Evolutionary conservation across 2,797 vertebrate genomes (phyloP).

Genomic region (Linurgus olivaceus): DNA sequence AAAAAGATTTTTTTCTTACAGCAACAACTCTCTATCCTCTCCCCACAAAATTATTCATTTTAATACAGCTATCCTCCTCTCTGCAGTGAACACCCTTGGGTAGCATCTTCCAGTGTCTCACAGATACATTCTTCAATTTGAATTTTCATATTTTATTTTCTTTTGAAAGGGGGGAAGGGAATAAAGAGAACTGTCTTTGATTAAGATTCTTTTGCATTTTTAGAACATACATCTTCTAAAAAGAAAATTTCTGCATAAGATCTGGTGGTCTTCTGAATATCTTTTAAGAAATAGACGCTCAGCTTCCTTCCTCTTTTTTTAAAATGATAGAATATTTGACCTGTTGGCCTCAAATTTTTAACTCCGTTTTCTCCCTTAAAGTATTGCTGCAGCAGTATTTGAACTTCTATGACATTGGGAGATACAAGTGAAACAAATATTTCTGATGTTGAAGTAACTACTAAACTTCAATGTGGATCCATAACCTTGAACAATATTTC

Average conservation of each 20-base stretch:
- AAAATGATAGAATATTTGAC: constrained; percentile 12
- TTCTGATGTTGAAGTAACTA: constrained; percentile 17
- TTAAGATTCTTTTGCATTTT: constrained; percentile 34
- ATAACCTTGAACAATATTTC: neutral
- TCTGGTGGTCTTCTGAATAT: constrained; percentile 17
- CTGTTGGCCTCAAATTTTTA: constrained; percentile 39
- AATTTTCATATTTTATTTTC: constrained; percentile 62
- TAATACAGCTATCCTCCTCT: constrained; percentile 44
- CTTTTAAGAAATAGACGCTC: neutral
- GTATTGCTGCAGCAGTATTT: constrained; percentile 20
- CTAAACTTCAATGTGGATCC: neutral
- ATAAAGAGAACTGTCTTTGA: constrained; percentile 13
- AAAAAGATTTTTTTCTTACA: constrained; percentile 63
- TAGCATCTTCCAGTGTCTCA: constrained; percentile 45
- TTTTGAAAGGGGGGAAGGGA: neutral
- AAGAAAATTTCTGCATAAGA: neutral
- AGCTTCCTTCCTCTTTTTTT: neutral
- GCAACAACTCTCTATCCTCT: constrained; percentile 55
- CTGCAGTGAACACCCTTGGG: constrained; percentile 45
- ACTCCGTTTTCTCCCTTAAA: neutral
- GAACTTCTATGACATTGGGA: constrained; percentile 12
- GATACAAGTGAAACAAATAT: constrained; percentile 30
- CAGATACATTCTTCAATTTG: constrained; percentile 1
- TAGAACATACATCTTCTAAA: constrained; percentile 3
- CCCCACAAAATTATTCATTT: constrained; percentile 65